Evolutionary conservation across 2,113 vertebrate genomes (phyloP).

Genomic region (Crotalus viridis): DNA sequence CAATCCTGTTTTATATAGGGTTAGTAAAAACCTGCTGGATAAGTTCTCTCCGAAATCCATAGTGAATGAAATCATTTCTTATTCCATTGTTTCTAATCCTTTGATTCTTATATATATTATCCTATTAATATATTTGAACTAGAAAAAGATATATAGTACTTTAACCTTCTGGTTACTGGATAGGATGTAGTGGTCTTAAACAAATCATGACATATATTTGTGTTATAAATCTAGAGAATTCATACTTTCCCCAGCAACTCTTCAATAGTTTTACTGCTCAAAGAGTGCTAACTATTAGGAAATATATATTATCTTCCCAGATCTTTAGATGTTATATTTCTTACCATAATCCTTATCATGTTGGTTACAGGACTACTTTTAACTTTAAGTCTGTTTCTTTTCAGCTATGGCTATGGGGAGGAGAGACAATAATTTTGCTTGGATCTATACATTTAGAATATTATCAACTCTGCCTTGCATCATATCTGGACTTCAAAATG

Average conservation of each 20-base stretch:
- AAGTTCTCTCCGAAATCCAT: not conserved
- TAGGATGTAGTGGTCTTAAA: not conserved
- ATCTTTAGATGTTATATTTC: not conserved
- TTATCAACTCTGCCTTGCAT: not conserved
- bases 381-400: not conserved
- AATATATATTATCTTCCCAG: not conserved
- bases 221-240: not conserved
- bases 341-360: not conserved
- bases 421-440: not conserved
- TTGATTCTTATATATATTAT: not conserved
- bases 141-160: not conserved
- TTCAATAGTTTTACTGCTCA: not conserved
- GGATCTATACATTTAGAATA: no score
- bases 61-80: not conserved
- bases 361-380: not conserved
- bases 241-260: not conserved
- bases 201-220: not conserved
- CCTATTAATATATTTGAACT: not conserved
- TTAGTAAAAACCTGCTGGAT: not conserved
- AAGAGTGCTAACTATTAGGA: constrained; percentile 2
- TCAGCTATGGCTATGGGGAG: not conserved
- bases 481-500: not conserved
- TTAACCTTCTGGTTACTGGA: not conserved
- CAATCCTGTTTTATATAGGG: not conserved
- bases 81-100: not conserved